A percentile compares a stretch with the other conserved stretches of the same genome.
phyloP scores from a whole-genome alignment of 1,140 invertebrate genomes.

The Drosophila bifasciata region DNA sequence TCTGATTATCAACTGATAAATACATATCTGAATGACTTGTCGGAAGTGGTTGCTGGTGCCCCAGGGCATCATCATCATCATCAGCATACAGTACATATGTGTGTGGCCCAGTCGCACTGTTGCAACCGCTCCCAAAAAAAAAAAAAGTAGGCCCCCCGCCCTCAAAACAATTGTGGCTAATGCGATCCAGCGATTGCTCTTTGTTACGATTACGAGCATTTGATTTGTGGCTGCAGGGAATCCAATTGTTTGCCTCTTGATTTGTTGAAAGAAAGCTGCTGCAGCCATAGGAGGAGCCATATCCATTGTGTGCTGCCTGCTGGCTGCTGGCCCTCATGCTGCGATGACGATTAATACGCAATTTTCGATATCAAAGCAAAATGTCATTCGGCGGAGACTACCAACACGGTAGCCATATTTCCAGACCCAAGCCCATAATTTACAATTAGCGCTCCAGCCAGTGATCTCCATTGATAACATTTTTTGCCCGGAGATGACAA shows the following conservation, averaged over 20 bases:
- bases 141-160: too few relatives aligned
- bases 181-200: conserved; percentile 62
- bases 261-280: conserved; percentile 55
- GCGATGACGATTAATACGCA: conserved; percentile 68
- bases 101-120: conserved; percentile 53
- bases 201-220: conserved; percentile 65
- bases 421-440: conserved; percentile 36
- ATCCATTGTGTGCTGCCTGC: conserved; percentile 53
- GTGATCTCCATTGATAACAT: conserved; percentile 69
- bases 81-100: too few relatives aligned
- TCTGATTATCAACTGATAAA: conserved; percentile 62
- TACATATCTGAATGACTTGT: conserved; percentile 54
- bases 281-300: too few relatives aligned
- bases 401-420: conserved; percentile 42
- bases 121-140: conserved; percentile 39
- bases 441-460: conserved; percentile 68
- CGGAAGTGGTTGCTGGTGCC: conserved; percentile 48
- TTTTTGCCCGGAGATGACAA: conserved; percentile 39
- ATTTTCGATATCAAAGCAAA: conserved; percentile 60
- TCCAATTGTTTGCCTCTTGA: conserved; percentile 62
- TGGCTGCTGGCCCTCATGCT: conserved; percentile 16
- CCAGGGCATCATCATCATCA: conserved; percentile 31
- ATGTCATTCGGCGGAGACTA: conserved; percentile 57
- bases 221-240: conserved; percentile 67
- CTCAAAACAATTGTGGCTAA: conserved; percentile 68